A percentile compares a stretch with the other conserved stretches of the same genome.
Conservation (phyloP, 2,113 vertebrate species). For the Mystacornis crossleyi region DNA sequence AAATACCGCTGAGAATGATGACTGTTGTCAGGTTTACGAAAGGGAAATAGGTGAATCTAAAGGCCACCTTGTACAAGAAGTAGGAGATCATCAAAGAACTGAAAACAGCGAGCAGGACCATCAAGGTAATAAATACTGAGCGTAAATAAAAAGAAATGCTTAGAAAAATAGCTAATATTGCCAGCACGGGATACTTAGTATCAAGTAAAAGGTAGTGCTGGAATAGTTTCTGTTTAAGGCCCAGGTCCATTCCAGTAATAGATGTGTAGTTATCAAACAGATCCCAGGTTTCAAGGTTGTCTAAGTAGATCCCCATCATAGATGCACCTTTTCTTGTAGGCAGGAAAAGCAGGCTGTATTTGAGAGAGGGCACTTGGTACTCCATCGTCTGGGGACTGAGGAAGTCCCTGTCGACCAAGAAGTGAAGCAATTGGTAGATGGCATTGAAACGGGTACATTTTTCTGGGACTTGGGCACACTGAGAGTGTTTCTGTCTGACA, state of each 20-base stretch:
- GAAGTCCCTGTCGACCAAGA: constrained; percentile 93
- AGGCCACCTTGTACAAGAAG: constrained; percentile 93
- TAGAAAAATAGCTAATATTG: constrained; percentile 86
- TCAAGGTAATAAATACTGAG: constrained; percentile 87
- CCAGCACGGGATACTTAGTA: constrained; percentile 88
- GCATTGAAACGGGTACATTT: constrained; percentile 85
- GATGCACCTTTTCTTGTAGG: constrained; percentile 87
- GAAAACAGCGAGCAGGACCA: constrained; percentile 84
- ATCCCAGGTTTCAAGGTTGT: constrained; percentile 82
- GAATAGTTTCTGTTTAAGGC: constrained; percentile 92
- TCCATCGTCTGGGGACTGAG: constrained; percentile 91
- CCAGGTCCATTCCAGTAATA: constrained; percentile 94
- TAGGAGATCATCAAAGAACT: constrained; percentile 89
- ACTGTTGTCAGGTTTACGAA: constrained; percentile 86
- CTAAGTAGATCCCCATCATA: constrained; percentile 92
- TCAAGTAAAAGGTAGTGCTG: constrained; percentile 91
- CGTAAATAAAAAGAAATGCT: constrained; percentile 89
- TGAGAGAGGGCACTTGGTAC: constrained; percentile 96
- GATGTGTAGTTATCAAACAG: constrained; percentile 90
- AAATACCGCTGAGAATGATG: constrained; percentile 87
- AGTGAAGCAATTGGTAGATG: constrained; percentile 93
- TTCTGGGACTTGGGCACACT: constrained; percentile 87
- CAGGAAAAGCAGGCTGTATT: constrained; percentile 93
- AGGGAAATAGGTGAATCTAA: constrained; percentile 92
- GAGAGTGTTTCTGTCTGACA: constrained; percentile 74